Percentiles rank a stretch among this genome's conserved stretches.
Evolutionary conservation across 2,888 invertebrate species (phyloP).

Genomic region (Ophion costatus): DNA sequence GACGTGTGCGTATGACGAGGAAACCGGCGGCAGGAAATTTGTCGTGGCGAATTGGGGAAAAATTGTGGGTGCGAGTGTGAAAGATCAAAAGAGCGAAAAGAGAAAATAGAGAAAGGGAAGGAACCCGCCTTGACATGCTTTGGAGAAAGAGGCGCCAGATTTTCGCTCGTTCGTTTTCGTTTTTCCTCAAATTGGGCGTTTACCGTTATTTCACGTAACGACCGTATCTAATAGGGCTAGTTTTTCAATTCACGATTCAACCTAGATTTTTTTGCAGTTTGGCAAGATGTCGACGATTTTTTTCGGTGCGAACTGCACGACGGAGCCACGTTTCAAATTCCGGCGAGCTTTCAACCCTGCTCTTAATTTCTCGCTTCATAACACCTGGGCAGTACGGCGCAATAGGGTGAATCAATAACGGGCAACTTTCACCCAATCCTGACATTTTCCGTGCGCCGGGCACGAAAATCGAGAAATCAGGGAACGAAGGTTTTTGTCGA

Average conservation of each 20-base stretch:
- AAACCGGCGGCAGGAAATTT: conserved; percentile 60
- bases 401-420: conserved; percentile 12
- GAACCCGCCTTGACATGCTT: conserved; percentile 12
- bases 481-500: background rate
- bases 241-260: conserved; percentile 59
- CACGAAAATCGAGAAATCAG: background rate
- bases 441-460: background rate
- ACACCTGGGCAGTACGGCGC: background rate
- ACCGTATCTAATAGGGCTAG: conserved; percentile 65
- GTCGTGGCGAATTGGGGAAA: conserved; percentile 66
- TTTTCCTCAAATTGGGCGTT: conserved; percentile 65
- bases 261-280: conserved; percentile 4
- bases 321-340: background rate
- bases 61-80: conserved; percentile 62
- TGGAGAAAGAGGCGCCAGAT: conserved; percentile 55
- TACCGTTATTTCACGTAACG: conserved; percentile 56
- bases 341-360: background rate
- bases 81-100: conserved; percentile 54
- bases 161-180: conserved; percentile 52
- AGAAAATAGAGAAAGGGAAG: conserved; percentile 56
- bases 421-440: background rate
- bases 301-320: background rate
- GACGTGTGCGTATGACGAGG: conserved; percentile 30
- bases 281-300: conserved; percentile 14
- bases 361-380: conserved; percentile 10